Conservation (phyloP, 2,888 invertebrate genomes). For the Nomada ruficornis region DNA sequence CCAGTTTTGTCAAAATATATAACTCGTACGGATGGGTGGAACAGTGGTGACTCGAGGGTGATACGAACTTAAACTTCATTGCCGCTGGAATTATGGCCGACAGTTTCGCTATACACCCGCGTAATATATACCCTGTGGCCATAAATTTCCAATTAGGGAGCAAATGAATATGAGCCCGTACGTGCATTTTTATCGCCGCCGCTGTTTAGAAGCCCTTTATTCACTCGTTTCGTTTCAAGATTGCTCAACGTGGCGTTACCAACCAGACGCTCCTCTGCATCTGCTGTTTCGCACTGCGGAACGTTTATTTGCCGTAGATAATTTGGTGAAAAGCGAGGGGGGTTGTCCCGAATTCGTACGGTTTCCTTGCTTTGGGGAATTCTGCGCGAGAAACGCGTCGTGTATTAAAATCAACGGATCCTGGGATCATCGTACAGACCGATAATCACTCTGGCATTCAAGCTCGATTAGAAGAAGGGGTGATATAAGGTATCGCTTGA, state of each 20-base stretch:
- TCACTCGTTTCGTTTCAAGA: conserved; percentile 16
- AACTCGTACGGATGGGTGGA: background rate
- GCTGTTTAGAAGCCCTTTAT: conserved; percentile 31
- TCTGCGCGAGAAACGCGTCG: no score
- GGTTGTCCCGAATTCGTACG: no score
- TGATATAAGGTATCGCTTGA: background rate
- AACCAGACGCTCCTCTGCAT: background rate
- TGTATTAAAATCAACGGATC: no score
- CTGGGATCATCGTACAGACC: no score
- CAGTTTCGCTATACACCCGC: conserved; percentile 44
- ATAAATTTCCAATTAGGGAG: conserved; percentile 73
- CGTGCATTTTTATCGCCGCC: conserved; percentile 59
- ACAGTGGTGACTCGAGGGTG: background rate
- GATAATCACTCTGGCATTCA: background rate
- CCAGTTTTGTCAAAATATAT: conserved; percentile 1
- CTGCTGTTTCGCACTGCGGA: background rate
- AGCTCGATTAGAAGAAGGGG: background rate
- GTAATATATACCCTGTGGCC: conserved; percentile 58
- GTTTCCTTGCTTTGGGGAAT: no score
- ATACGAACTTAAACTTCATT: conserved; percentile 58
- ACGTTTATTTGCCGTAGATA: background rate
- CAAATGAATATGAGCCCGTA: conserved; percentile 71
- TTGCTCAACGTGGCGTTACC: background rate
- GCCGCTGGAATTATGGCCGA: conserved; percentile 56
- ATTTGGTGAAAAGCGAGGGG: background rate